Evolutionary conservation across 1,140 invertebrate genomes (phyloP).

Genomic region (Sesamia nonagrioides): DNA sequence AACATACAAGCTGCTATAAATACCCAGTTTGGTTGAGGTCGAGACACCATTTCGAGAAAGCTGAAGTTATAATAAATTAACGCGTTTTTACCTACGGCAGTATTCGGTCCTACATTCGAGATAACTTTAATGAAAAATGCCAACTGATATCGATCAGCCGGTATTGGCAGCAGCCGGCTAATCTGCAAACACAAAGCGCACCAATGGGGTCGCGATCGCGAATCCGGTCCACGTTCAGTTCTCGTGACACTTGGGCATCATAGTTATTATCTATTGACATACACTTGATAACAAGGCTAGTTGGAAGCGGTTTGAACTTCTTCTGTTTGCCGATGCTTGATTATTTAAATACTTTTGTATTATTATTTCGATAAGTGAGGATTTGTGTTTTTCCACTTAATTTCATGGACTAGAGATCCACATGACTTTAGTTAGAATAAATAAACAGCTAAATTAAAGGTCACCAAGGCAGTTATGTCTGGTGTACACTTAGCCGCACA

Average conservation of each 20-base stretch:
- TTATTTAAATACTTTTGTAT: constrained; percentile 52
- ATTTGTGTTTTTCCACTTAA: constrained; percentile 20
- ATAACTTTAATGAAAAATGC: constrained; percentile 44
- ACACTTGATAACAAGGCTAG: constrained; percentile 60
- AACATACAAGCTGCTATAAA: constrained; percentile 53
- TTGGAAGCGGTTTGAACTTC: constrained; percentile 60
- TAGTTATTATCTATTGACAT: constrained; percentile 74
- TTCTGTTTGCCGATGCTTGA: constrained; percentile 51
- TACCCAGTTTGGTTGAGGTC: constrained; percentile 51
- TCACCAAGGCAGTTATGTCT: constrained; percentile 21
- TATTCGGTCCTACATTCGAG: constrained; percentile 26
- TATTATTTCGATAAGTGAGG: constrained; percentile 25
- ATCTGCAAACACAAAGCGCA: constrained; percentile 62
- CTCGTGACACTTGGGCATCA: constrained; percentile 65
- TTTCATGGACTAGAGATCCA: background rate
- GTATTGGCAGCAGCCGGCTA: constrained; percentile 51
- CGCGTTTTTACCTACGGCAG: constrained; percentile 9
- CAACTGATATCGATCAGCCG: constrained; percentile 52
- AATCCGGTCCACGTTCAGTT: constrained; percentile 69
- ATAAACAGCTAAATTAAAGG: constrained; percentile 21
- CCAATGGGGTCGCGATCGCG: constrained; percentile 57
- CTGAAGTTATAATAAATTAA: constrained; percentile 49
- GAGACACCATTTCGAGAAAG: constrained; percentile 50
- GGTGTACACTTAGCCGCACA: constrained; percentile 20
- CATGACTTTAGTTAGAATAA: constrained; percentile 16